Conservation (phyloP, 2,797 vertebrate species). For the Hafferia zeledoni region DNA sequence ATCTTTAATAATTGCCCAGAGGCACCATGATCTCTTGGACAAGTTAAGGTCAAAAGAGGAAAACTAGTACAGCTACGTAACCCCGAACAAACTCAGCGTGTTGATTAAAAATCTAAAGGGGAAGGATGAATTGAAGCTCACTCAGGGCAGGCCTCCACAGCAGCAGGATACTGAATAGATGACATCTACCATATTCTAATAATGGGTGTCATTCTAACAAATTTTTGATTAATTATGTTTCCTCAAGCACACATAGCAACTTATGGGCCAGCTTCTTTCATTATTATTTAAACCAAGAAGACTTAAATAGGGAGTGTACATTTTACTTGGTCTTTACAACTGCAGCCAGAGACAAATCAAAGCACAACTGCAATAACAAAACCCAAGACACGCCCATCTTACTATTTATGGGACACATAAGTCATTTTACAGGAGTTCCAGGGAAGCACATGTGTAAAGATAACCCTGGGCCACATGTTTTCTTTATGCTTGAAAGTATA, state of each 20-base stretch:
- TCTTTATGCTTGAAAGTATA: neutral
- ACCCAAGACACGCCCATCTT: neutral
- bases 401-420: neutral
- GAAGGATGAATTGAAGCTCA: neutral
- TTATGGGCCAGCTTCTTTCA: neutral
- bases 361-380: neutral
- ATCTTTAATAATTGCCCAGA: conserved; percentile 40
- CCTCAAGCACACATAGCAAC: neutral
- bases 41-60: neutral
- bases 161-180: neutral
- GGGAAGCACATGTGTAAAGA: neutral
- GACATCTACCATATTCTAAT: neutral
- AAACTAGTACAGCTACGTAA: neutral
- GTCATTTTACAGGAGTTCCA: neutral
- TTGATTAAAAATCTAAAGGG: neutral
- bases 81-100: neutral
- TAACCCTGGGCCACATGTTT: neutral
- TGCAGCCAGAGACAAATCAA: neutral
- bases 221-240: neutral
- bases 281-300: neutral
- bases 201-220: neutral
- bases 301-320: neutral
- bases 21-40: neutral
- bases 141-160: neutral
- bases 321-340: neutral